A percentile compares a stretch with the other conserved stretches of the same genome.
phyloP scores from a whole-genome alignment of 2,888 invertebrate species.

The Lithophane ornitopus region DNA sequence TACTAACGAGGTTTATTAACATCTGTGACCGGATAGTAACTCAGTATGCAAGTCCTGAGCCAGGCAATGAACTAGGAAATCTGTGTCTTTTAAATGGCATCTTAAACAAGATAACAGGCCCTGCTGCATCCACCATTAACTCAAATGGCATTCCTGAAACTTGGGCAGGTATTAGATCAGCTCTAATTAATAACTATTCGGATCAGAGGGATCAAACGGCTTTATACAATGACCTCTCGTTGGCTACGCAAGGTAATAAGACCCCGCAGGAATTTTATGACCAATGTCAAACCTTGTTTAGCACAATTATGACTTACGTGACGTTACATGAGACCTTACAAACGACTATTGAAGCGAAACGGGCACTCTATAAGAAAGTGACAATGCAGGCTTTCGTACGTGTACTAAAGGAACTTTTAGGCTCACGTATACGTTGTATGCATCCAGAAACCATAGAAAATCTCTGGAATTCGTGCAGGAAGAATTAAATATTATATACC shows the following conservation, averaged over 20 bases:
- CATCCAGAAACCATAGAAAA: not conserved
- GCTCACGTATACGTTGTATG: too few species aligned
- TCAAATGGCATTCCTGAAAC: not conserved
- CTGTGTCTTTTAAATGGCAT: too few species aligned
- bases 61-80: not conserved
- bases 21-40: not conserved
- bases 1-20: not conserved
- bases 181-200: not conserved
- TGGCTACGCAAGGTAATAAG: slow-evolving; percentile 2
- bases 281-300: not conserved
- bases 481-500: not conserved
- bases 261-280: slow-evolving; percentile 10
- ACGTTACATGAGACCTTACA: slow-evolving; percentile 5
- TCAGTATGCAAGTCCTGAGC: not conserved
- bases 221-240: not conserved
- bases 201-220: not conserved
- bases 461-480: not conserved
- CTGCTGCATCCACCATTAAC: too few species aligned
- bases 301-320: slow-evolving; percentile 8
- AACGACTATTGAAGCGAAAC: not conserved
- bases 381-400: not conserved
- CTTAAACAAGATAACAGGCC: too few species aligned
- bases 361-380: slow-evolving; percentile 1
- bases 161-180: not conserved
- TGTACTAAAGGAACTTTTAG: not conserved